These are phyloP conservation scores for Columba guinea DNA, from an alignment of 2,797 vertebrate species.

Conservation along the genomic window DNA sequence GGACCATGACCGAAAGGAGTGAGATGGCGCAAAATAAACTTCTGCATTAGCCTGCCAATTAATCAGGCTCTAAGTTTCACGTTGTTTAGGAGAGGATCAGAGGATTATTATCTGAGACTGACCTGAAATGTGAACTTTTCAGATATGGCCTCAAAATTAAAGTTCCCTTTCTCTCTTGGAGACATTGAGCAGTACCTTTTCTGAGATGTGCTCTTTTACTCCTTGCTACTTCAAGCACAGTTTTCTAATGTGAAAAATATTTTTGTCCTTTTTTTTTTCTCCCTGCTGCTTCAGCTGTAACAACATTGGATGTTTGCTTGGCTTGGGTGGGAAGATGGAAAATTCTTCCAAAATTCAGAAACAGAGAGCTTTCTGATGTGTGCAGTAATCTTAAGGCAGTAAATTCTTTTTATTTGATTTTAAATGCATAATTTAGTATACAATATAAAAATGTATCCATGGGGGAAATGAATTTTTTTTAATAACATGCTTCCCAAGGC, in stretches of 20 bases:
- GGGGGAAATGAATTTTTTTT: constrained; percentile 55
- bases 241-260: constrained; percentile 46
- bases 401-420: constrained; percentile 70
- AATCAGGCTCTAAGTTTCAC: not conserved
- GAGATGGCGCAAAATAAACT: not conserved
- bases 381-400: constrained; percentile 57
- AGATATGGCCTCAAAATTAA: not conserved
- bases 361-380: constrained; percentile 60
- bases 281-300: constrained; percentile 45
- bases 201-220: not conserved
- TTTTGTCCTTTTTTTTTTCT: not conserved
- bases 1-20: not conserved
- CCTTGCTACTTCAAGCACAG: not conserved
- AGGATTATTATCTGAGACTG: not conserved
- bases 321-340: constrained; percentile 63
- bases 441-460: constrained; percentile 65
- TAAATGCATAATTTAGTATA: constrained; percentile 71
- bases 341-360: constrained; percentile 60
- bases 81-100: not conserved
- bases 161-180: not conserved
- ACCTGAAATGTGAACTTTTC: not conserved
- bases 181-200: not conserved
- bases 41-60: not conserved
- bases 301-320: constrained; percentile 63
- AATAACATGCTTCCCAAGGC: constrained; percentile 53